Conservation (phyloP, 2,888 invertebrate genomes). For the Gryllus longicercus region DNA sequence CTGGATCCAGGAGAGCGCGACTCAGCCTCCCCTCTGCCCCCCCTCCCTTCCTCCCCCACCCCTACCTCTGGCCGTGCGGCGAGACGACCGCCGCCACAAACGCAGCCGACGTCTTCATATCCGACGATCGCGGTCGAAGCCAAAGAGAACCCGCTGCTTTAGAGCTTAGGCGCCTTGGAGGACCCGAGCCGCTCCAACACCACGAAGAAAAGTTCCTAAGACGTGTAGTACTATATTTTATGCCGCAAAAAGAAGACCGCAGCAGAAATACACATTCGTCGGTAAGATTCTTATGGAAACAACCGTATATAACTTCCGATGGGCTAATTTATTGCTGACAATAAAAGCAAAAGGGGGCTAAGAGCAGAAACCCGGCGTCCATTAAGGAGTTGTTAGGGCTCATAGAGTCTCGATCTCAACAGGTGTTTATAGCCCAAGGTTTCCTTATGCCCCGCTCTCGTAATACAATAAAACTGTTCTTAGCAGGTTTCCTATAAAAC, state of each 20-base stretch:
- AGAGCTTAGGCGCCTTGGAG: not conserved
- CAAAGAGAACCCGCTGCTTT: not conserved
- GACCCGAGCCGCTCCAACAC: not conserved
- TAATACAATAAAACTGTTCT: not conserved
- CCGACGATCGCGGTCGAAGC: too few relatives aligned
- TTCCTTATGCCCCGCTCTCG: not conserved
- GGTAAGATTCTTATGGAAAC: not conserved
- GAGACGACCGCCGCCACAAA: too few relatives aligned
- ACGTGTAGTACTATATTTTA: constrained; percentile 1
- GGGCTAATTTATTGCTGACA: not conserved
- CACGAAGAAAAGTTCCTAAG: not conserved
- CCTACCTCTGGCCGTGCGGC: too few relatives aligned
- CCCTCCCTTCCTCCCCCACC: too few relatives aligned
- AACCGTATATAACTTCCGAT: not conserved
- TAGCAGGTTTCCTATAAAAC: not conserved
- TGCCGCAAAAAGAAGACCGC: not conserved
- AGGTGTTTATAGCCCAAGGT: not conserved
- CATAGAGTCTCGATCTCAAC: not conserved
- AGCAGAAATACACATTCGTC: not conserved
- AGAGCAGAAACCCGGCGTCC: not conserved
- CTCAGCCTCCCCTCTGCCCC: too few relatives aligned
- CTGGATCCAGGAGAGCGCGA: too few relatives aligned
- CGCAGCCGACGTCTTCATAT: too few relatives aligned
- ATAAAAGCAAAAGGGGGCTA: not conserved
- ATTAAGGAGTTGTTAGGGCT: not conserved